Conservation (phyloP, 2,888 invertebrate species). For the Ischnura elegans region DNA sequence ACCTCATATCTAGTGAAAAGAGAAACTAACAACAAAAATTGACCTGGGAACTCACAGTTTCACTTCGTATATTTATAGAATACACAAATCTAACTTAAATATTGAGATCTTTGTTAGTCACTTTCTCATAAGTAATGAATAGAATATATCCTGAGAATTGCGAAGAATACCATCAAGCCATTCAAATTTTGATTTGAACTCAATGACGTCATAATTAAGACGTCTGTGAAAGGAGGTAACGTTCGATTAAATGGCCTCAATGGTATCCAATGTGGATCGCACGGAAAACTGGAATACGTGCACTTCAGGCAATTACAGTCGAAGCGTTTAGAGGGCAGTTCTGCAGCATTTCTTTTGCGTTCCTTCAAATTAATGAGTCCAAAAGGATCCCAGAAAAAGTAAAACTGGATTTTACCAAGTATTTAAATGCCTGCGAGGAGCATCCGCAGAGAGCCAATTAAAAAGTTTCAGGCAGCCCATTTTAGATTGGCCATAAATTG, state of each 20-base stretch:
- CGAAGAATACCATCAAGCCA: too few relatives aligned
- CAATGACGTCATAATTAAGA: too few relatives aligned
- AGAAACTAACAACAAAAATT: too few relatives aligned
- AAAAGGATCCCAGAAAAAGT: background rate
- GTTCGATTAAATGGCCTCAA: background rate
- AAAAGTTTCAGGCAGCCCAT: background rate
- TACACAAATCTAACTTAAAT: too few relatives aligned
- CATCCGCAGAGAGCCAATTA: background rate
- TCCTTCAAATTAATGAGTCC: background rate
- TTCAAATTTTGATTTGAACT: too few relatives aligned
- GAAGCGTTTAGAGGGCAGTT: background rate
- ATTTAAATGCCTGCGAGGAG: background rate
- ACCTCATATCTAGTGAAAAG: too few relatives aligned
- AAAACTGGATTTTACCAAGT: background rate
- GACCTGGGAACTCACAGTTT: too few relatives aligned
- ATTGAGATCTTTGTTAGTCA: too few relatives aligned
- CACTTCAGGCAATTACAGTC: background rate
- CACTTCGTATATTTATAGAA: too few relatives aligned
- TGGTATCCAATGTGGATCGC: background rate
- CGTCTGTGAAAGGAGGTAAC: too few relatives aligned
- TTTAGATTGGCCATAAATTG: background rate
- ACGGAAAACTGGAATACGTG: background rate
- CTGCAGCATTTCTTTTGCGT: background rate
- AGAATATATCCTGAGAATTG: too few relatives aligned
- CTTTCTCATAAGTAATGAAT: too few relatives aligned